Evolutionary conservation across 1,140 invertebrate genomes (phyloP), one percentile per base, ranked within the genome.

Genomic region (Phymastichus coffea): DNA sequence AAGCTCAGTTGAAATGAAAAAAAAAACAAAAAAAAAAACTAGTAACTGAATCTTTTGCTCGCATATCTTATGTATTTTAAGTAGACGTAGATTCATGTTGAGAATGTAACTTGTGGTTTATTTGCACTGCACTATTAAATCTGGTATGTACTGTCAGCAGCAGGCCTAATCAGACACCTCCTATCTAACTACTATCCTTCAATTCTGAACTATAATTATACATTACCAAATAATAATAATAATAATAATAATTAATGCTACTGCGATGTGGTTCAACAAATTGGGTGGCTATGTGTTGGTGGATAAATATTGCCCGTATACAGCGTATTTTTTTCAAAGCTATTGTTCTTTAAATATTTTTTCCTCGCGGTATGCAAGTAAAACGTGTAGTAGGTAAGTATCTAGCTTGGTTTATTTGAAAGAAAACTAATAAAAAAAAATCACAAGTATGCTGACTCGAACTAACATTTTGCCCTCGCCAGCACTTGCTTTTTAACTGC

Each of bases 161-260:
- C 76, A 80, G 76, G 69, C 76, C 77, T 80, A 79, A 80, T 80
- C 78, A 78, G 77, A 75, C 61, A 66, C 63, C 47, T 70, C 64
- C 59, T 63, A 19, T 66, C 41, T 54, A n/a, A 55, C 46, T 55
- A n/a, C 35, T 41, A 25, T 61, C 46, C 57, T 60, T 54, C 40
- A 47, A 47, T 61, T 72, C 38, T 67, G 51, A 56, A 44, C 37
- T 56, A 41, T n/a, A 51, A 10, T 44, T 40, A 60, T 58, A 51
- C 17, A 58, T 20, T 52, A 43, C 40, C 22, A 46, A 41, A 20
- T 38, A n/a, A 28, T 49, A 20, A 38, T 43, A 20, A 56, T 37
- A 37, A 26, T 51, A 22, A 23, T 41, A 40, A 26, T 15, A 25
- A 43, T 46, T 52, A 59, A 59, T 51, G 25, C 37, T 15, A 40